Base-by-base conservation (phyloP, 1,140 invertebrate genomes). In the Rhizoglyphus robini region DNA sequence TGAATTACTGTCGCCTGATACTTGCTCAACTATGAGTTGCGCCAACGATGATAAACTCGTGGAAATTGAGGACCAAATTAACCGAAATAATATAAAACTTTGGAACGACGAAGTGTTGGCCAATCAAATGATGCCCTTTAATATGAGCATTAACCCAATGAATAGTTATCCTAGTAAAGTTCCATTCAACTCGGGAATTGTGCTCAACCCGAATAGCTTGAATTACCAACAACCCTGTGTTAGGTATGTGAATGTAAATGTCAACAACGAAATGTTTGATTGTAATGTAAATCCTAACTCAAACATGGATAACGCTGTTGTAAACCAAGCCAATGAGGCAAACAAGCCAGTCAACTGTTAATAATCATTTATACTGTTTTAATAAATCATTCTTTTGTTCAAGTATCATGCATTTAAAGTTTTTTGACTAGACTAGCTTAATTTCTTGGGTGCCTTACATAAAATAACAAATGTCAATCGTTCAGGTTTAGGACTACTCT, bases 1-100 rank as follows among this genome's bases (percentile, higher is more conserved):
- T 4, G 71, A 72, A 25, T 34, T 71, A 23, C 67, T 69, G 32
- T 72, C 71, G 15, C 67, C 62, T 15, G 67, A 68, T 48, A 68
- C 67, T 15, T 68, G 67, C 41, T 68, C 67, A n/a, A 68, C 67
- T 13, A 27, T 64, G n/a, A 64, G 63, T 47, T 63, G 61, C 27
- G 32, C 13, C 23, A 27, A 13, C 18, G 58, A 32, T 60, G 58
- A 60, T 30, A 20, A 49, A 20, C 48, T 11, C 2, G n/a, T 29
- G 13, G 27, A 60, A n/a, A 29, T 60, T 11, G 58, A 60, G 15
- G 27, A 15, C 5, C 23, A 51, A n/a, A 8, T 4, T 18, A 41
- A 41, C 3, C 48, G 23, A 51, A 54, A 54, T 54, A 54, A 20
- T 54, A 8, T 32, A 54, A 54, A 54, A 54, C 51, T 54, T 11